Base-by-base conservation (phyloP, 2,113 vertebrate species). In the Suricata suricatta region DNA sequence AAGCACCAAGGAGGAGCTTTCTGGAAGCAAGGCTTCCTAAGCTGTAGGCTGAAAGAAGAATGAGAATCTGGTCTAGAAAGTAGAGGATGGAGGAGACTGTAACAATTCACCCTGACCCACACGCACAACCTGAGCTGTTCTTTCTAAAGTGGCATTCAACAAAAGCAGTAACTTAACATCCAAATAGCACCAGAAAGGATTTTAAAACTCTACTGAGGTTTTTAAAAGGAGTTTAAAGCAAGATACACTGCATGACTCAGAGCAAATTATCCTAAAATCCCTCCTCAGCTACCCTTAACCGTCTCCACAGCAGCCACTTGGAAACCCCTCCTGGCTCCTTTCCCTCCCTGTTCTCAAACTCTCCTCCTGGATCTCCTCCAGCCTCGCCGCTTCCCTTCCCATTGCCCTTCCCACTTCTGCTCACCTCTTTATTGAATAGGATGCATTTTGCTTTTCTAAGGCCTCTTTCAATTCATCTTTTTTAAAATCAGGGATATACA, bases 391-490 rank as follows among this genome's bases (percentile, higher is more conserved):
- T 15, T 25, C 63, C 63, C 8, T 29, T 94, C 35, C 79, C 7
- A 41, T 41, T 84, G 7, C n/a, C 41, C 44, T 92, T 63, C 81
- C 69, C 15, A 11, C 21, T 80, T 35, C 57, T 69, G 38, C 11
- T 38, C 84, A 41, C 60, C 35, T 35, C 64, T 44, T 96, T 88
- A 66, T 66, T 88, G 38, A 93, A 76, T 25, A 94, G 89, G 89
- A 85, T 77, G 50, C 35, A 52, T 27, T 87, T 69, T n/a, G 82
- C 85, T 90, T 88, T 57, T 41, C 33, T 38, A 77, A 77, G 57
- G 57, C 86, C 50, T 94, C 76, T 57, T 85, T 94, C 84, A 74
- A 88, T 74, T 97, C 66, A 25, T 81, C 64, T 72, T 85, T 92
- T 87, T 41, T 41, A 5, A 41, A 41, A 41, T 81, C 69, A 76